phyloP scores from a whole-genome alignment of 1,140 invertebrate species.

The Drosophila mojavensis region DNA sequence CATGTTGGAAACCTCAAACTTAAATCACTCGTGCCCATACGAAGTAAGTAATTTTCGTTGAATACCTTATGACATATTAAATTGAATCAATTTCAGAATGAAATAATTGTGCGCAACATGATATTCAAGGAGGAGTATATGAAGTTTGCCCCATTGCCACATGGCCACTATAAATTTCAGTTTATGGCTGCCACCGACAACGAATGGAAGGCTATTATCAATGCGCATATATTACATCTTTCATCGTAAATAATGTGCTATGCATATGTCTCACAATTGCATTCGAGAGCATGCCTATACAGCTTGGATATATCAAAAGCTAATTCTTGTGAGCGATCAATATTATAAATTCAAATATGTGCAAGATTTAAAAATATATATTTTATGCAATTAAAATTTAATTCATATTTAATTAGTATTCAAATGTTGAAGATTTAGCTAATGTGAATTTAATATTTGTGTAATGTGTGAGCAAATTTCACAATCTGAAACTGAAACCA shows the following conservation, averaged over 20 bases:
- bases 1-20: not conserved
- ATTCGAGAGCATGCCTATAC: no score
- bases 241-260: no score
- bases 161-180: slow-evolving; percentile 36
- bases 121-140: slow-evolving; percentile 26
- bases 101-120: slow-evolving; percentile 18
- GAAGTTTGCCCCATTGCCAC: slow-evolving; percentile 19
- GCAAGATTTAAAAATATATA: no score
- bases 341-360: no score
- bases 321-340: no score
- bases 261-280: no score
- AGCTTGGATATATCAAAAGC: no score
- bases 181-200: slow-evolving; percentile 21
- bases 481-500: not conserved
- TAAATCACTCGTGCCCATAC: slow-evolving; percentile 30
- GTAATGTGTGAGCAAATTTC: not conserved
- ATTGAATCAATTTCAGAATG: not conserved
- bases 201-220: slow-evolving; percentile 33
- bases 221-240: not conserved
- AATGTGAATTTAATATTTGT: not conserved
- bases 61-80: no score
- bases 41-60: not conserved
- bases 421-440: no score
- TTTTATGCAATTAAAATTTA: no score
- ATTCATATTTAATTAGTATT: not conserved